Percentiles rank a stretch among this genome's conserved stretches.
Conservation (phyloP, 2,113 vertebrate species). For the Octodon degus region DNA sequence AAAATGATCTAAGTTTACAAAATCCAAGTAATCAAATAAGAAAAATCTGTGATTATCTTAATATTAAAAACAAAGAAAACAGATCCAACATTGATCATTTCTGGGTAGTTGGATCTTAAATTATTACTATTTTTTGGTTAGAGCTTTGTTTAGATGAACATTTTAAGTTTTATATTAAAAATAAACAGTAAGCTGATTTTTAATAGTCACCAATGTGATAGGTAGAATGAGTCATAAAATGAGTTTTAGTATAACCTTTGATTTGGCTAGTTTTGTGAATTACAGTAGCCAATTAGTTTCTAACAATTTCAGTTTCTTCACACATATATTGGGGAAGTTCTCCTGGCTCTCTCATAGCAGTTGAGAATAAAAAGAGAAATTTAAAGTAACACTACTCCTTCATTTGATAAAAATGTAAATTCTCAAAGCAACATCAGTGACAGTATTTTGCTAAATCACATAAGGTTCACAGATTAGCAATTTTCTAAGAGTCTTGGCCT, state of each 20-base stretch:
- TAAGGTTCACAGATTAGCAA: neutral
- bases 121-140: neutral
- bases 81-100: neutral
- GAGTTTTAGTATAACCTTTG: neutral
- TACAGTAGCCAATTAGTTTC: neutral
- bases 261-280: neutral
- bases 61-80: neutral
- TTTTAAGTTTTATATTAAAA: constrained; percentile 23
- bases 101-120: neutral
- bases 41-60: neutral
- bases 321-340: neutral
- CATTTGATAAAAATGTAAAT: neutral
- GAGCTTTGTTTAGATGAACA: neutral
- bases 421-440: neutral
- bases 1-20: constrained; percentile 46
- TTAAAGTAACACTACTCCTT: neutral
- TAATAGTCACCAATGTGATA: neutral
- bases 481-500: neutral
- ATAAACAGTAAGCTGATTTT: neutral
- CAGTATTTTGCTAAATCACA: neutral
- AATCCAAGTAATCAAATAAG: neutral
- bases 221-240: neutral
- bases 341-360: neutral
- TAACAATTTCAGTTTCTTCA: neutral
- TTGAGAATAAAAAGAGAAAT: neutral